phyloP scores from a whole-genome alignment of 2,113 vertebrate species.

The Bungarus multicinctus region DNA sequence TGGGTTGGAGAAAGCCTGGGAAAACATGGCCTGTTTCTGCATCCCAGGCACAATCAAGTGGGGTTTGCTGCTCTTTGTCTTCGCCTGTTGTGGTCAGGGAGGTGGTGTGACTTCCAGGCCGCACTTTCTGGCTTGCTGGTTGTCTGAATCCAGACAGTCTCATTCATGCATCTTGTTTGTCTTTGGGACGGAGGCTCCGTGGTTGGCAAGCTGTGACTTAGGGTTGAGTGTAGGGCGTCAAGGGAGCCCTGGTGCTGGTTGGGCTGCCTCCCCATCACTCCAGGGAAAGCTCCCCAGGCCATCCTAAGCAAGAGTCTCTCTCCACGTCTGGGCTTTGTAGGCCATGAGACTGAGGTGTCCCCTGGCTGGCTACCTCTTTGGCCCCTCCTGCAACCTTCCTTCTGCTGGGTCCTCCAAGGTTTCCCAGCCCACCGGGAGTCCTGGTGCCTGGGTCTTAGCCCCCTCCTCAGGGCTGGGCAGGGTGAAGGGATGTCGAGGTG shows the following conservation, averaged over 20 bases:
- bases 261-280: neutral
- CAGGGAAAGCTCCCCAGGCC: neutral
- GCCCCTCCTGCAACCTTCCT: neutral
- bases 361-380: neutral
- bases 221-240: neutral
- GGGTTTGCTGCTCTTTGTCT: neutral
- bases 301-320: neutral
- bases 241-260: neutral
- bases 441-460: neutral
- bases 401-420: neutral
- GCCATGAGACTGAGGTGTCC: neutral
- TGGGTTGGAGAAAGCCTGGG: neutral
- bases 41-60: neutral
- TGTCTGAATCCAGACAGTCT: neutral
- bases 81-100: neutral
- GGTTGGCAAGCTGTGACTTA: neutral
- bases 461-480: neutral
- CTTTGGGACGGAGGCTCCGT: neutral
- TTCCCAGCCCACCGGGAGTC: neutral
- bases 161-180: neutral
- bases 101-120: neutral
- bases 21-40: neutral
- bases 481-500: neutral
- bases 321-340: neutral
- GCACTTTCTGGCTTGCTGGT: neutral